phyloP scores from a whole-genome alignment of 2,113 vertebrate species.

The Rhinolophus ferrumequinum region DNA sequence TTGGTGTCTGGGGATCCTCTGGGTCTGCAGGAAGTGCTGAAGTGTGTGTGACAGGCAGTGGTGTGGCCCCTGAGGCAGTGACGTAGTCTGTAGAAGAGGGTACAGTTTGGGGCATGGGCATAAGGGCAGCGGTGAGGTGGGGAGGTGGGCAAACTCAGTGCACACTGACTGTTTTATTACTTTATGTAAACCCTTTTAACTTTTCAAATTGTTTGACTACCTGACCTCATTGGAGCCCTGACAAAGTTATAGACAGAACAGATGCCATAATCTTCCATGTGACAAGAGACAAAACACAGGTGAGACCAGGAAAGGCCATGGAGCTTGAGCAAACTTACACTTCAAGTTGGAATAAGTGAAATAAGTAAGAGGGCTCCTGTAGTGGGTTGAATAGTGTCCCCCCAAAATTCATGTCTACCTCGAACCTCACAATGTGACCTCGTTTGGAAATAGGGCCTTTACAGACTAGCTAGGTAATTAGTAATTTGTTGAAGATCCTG shows the following conservation, averaged over 20 bases:
- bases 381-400: accelerated
- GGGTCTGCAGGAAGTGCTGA: background rate
- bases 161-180: background rate
- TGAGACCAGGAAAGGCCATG: background rate
- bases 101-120: background rate
- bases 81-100: background rate
- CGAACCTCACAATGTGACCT: background rate
- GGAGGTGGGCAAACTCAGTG: accelerated
- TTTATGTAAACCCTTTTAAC: background rate
- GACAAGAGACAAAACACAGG: background rate
- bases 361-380: background rate
- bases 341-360: background rate
- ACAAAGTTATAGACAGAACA: background rate
- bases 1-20: background rate
- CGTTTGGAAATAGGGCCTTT: background rate
- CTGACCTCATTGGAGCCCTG: background rate
- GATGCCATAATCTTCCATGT: background rate
- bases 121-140: background rate
- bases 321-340: background rate
- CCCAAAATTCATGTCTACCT: background rate
- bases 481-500: background rate
- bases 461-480: background rate
- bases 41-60: background rate
- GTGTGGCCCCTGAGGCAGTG: background rate
- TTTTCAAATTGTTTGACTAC: background rate